Evolutionary conservation across 35 echinoderm and acorn worm genomes (phyloP), one percentile per base, ranked within the genome.

Genomic region (Amphiura filiformis): DNA sequence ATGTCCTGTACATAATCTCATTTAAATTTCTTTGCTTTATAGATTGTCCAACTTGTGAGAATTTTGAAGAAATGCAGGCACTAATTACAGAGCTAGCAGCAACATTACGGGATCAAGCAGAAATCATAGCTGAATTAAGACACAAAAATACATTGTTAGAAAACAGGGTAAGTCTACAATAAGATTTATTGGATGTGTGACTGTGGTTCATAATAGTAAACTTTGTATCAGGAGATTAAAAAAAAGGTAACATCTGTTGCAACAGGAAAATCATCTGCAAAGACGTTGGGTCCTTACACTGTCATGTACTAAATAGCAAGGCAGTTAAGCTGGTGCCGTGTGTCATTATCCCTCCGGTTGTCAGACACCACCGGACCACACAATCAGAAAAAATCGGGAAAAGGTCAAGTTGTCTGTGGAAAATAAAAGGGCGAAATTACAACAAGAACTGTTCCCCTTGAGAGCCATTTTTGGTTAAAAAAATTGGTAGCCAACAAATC

Each of bases 1-100:
- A n/a, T n/a, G n/a, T n/a, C n/a, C n/a, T n/a, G n/a, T n/a, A n/a
- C n/a, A n/a, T n/a, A n/a, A n/a, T n/a, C n/a, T n/a, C n/a, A n/a
- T n/a, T n/a, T n/a, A n/a, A n/a, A n/a, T n/a, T n/a, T n/a, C n/a
- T n/a, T n/a, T n/a, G n/a, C 17, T 77, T 81, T 1, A 32, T 86
- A 98, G 96, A 93, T 38, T 98, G 96, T 61, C 92, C 92, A 32
- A 98, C 92, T 1, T 98, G 96, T 94, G 96, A 94, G 41, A 94
- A 98, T 76, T 98, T 98, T 90, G 96, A 98, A 61, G 87, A 91
- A 56, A 82, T 98, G 77, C 90, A 98, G 35, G 33, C 20, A 35
- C 56, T 92, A 75, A 80, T 95, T 32, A 28, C 83, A 35, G 87
- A 93, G 28, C 35, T 88, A 0, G 56, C 38, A 34, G 36, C 32